Conservation (phyloP, 2,113 vertebrate species). For the Pseudorhombus dupliciocellatus region DNA sequence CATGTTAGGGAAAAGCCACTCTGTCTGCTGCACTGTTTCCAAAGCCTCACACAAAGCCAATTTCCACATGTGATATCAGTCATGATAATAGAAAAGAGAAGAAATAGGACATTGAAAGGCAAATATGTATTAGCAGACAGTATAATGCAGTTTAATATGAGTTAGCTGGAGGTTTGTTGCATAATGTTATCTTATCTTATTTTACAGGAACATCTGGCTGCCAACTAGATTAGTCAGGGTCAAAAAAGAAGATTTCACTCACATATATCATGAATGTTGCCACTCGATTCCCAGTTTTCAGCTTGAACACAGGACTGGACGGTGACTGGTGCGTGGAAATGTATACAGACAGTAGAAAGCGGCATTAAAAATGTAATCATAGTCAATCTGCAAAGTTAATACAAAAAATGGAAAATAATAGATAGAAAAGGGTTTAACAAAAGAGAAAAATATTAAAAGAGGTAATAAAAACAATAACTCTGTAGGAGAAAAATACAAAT, state of each 20-base stretch:
- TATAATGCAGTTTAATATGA: not conserved
- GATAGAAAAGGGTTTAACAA: too few species aligned
- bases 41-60: slow-evolving; percentile 17
- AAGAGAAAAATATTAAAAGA: not conserved
- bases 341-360: slow-evolving; percentile 9
- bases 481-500: too few species aligned
- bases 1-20: slow-evolving; percentile 28
- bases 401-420: too few species aligned
- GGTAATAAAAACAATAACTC: not conserved
- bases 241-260: slow-evolving; percentile 75
- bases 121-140: not conserved
- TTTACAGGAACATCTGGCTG: slow-evolving; percentile 8
- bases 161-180: not conserved
- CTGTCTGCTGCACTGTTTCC: slow-evolving; percentile 20
- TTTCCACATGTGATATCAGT: not conserved
- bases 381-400: not conserved
- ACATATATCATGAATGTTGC: slow-evolving; percentile 96
- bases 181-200: not conserved
- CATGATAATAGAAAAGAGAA: not conserved
- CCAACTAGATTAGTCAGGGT: not conserved
- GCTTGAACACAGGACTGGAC: slow-evolving; percentile 89
- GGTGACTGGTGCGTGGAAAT: slow-evolving; percentile 80
- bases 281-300: slow-evolving; percentile 93
- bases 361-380: not conserved
- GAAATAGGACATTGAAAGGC: not conserved